Base-by-base conservation (phyloP, 2,113 vertebrate species). In the Pica pica region DNA sequence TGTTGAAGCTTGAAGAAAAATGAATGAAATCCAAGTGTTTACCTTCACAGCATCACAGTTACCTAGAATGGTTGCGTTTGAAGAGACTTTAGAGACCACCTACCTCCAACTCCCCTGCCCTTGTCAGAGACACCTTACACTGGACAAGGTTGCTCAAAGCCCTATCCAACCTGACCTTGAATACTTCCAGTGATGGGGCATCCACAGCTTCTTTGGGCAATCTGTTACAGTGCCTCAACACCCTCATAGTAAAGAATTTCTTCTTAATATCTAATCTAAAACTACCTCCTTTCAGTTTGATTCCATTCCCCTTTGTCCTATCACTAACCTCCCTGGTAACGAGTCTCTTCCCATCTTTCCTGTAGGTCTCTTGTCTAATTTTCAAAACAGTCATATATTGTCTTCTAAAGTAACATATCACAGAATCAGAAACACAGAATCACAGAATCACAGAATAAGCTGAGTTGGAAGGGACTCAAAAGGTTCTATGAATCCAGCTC, bases 251-350 rank as follows among this genome's bases (percentile, higher is more conserved):
- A 49, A 52, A 57, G 5, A 56, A 65, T 50, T 55, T 59, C 59
- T 59, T 64, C 6, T 7, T 30, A 30, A 26, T 52, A 47, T 11
- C 26, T 69, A 15, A 55, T 56, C 9, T 49, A 57, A 65, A 70
- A 8, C 10, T 33, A 9, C 3, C 8, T 2, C n/a, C 10, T 56
- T 85, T 44, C 21, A 64, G 4, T 26, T 65, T 65, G 73, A 91
- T 75, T 27, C 1, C 2, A 4, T n/a, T 49, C 7, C 8, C 3
- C 18, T 5, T 79, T 1, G 1, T 33, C 7, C 21, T 57, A 6
- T 57, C 17, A 15, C 17, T 44, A 28, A 2, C 9, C 4, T 71
- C 9, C 5, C 22, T 44, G 18, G 33, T 33, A 70, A 30, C 9
- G 1, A 27, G 3, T 55, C 8, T 20, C 20, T 63, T 26, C 33